These are phyloP conservation scores for Lepidochrysops patricia DNA, from an alignment of 2,888 invertebrate species.

Conservation along the genomic window DNA sequence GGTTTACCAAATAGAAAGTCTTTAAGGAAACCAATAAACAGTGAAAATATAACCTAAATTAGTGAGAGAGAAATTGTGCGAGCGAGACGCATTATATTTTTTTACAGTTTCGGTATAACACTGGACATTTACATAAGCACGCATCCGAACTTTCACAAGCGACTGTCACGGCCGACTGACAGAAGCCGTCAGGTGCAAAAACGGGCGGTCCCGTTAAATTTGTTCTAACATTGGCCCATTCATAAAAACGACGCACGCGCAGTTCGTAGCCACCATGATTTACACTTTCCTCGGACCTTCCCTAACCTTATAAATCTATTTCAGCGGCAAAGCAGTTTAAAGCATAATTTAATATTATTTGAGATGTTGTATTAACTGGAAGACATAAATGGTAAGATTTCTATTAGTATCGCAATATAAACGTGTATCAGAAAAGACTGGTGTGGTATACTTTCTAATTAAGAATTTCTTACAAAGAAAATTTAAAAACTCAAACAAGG, in stretches of 20 bases:
- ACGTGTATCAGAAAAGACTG: too few relatives aligned
- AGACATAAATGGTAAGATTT: too few relatives aligned
- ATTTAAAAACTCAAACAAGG: too few relatives aligned
- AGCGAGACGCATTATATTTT: background rate
- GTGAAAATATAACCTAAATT: constrained; percentile 12
- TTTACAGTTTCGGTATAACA: constrained; percentile 15
- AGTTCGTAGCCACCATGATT: constrained; percentile 42
- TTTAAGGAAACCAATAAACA: constrained; percentile 1
- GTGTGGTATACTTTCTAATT: too few relatives aligned
- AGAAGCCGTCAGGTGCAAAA: constrained; percentile 38
- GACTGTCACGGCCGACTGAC: constrained; percentile 26
- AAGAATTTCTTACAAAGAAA: too few relatives aligned
- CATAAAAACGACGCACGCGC: constrained; percentile 66
- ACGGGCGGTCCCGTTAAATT: constrained; percentile 61
- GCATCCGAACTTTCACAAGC: constrained; percentile 23
- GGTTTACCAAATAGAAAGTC: background rate
- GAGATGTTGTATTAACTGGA: too few relatives aligned
- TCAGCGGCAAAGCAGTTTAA: background rate
- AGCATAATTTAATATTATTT: too few relatives aligned
- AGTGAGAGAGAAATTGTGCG: constrained; percentile 3
- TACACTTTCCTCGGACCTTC: background rate
- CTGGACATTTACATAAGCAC: constrained; percentile 22
- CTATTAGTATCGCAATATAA: too few relatives aligned
- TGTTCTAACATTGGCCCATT: constrained; percentile 56
- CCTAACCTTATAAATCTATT: background rate